A percentile compares a stretch with the other conserved stretches of the same genome.
Conservation (phyloP, 2,113 vertebrate genomes). For the Prunella himalayana region DNA sequence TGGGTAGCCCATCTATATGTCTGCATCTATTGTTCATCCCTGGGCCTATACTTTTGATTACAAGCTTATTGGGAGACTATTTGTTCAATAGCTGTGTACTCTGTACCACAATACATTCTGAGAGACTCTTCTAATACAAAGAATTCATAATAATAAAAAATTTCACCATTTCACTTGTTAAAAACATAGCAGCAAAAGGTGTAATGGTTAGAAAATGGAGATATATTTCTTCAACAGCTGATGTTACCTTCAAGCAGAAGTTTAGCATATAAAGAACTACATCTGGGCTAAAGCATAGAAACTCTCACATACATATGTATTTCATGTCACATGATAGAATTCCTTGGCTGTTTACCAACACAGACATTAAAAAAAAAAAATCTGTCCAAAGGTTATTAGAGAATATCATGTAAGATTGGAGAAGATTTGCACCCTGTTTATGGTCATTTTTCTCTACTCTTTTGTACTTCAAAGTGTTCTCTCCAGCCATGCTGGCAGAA, state of each 20-base stretch:
- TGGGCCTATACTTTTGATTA: neutral
- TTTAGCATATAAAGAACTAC: neutral
- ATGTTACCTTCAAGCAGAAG: neutral
- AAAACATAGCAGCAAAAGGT: neutral
- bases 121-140: neutral
- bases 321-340: neutral
- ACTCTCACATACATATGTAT: neutral
- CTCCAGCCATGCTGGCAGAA: neutral
- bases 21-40: neutral
- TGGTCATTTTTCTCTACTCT: neutral
- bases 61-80: neutral
- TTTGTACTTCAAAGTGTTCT: neutral
- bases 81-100: neutral
- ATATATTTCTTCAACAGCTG: neutral
- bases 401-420: neutral
- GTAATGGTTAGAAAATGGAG: neutral
- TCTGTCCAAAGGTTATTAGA: neutral
- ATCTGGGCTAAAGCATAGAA: neutral
- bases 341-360: neutral
- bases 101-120: neutral
- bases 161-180: neutral
- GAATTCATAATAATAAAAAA: neutral
- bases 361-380: neutral
- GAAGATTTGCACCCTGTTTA: neutral
- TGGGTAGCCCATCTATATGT: neutral